Evolutionary conservation across 2,888 invertebrate species (phyloP).

Genomic region (Mesopsocus fuscifrons): DNA sequence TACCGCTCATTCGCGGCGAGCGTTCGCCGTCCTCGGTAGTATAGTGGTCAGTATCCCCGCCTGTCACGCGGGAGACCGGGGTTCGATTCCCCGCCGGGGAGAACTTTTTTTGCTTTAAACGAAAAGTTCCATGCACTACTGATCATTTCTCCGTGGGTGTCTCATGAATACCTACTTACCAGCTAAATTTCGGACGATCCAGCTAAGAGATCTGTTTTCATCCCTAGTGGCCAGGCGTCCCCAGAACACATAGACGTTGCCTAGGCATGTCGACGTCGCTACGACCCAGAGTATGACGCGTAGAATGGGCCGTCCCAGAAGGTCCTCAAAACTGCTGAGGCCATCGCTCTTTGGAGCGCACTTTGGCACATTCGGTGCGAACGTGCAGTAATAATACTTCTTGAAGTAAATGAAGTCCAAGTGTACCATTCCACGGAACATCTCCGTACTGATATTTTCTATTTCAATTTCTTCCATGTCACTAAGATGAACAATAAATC

Average conservation of each 20-base stretch:
- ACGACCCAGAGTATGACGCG: constrained; percentile 42
- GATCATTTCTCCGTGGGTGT: too few relatives aligned
- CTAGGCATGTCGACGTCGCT: constrained; percentile 34
- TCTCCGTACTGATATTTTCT: constrained; percentile 28
- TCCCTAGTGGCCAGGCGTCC: constrained; percentile 37
- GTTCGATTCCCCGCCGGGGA: constrained; percentile 33
- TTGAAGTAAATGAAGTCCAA: constrained; percentile 38
- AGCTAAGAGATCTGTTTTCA: constrained; percentile 39
- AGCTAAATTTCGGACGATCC: constrained; percentile 44
- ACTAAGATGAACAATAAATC: constrained; percentile 21
- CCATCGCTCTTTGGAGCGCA: constrained; percentile 43
- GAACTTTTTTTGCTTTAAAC: constrained; percentile 13
- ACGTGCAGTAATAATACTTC: constrained; percentile 41
- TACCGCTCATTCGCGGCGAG: not conserved
- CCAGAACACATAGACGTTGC: constrained; percentile 42
- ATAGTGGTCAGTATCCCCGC: constrained; percentile 33
- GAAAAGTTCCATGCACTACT: too few relatives aligned
- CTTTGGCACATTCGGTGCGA: constrained; percentile 33
- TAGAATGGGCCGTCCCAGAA: constrained; percentile 35
- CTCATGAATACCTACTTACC: too few relatives aligned
- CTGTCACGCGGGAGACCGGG: constrained; percentile 32
- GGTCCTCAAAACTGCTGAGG: constrained; percentile 37
- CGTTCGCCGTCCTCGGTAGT: constrained; percentile 25
- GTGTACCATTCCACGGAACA: constrained; percentile 27
- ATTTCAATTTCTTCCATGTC: constrained; percentile 34